phyloP scores from a whole-genome alignment of 92 coral and sea anemone genomes.

The Palythoa grandis region DNA sequence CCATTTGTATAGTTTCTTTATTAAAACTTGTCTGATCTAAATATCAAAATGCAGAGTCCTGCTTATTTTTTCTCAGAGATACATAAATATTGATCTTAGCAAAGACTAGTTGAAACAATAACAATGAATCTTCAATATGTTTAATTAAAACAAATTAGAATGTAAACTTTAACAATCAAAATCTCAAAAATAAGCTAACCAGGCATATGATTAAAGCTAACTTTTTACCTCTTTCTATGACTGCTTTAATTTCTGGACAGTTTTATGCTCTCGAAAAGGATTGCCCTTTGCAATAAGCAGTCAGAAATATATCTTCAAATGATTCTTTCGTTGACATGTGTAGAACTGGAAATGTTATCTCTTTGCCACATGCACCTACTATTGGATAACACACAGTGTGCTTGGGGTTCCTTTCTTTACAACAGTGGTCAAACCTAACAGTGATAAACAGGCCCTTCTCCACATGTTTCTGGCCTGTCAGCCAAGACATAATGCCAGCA shows the following conservation, averaged over 20 bases:
- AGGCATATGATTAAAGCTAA: conserved; percentile 3
- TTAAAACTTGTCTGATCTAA: neutral
- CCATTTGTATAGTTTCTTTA: conserved; percentile 36
- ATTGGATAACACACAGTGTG: conserved; percentile 46
- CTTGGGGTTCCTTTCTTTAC: conserved; percentile 37
- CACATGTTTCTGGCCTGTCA: conserved; percentile 49
- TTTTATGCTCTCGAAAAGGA: conserved; percentile 32
- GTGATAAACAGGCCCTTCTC: conserved; percentile 39
- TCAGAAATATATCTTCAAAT: conserved; percentile 33
- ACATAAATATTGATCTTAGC: conserved; percentile 3
- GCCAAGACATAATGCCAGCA: conserved; percentile 42
- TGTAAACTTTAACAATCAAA: conserved; percentile 22
- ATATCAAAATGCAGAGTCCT: conserved; percentile 17
- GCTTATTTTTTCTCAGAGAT: conserved; percentile 3
- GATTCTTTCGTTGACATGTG: conserved; percentile 33
- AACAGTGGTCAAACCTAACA: conserved; percentile 41
- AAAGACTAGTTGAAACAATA: conserved; percentile 11
- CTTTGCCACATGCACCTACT: conserved; percentile 28
- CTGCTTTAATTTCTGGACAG: neutral
- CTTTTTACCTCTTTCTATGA: conserved; percentile 11
- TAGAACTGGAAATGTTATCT: conserved; percentile 28
- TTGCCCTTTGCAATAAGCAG: conserved; percentile 36
- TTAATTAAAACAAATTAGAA: neutral
- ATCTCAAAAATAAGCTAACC: neutral
- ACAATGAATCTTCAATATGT: neutral